Evolutionary conservation across 2,113 vertebrate genomes (phyloP).

Genomic region (Madoqua kirkii): DNA sequence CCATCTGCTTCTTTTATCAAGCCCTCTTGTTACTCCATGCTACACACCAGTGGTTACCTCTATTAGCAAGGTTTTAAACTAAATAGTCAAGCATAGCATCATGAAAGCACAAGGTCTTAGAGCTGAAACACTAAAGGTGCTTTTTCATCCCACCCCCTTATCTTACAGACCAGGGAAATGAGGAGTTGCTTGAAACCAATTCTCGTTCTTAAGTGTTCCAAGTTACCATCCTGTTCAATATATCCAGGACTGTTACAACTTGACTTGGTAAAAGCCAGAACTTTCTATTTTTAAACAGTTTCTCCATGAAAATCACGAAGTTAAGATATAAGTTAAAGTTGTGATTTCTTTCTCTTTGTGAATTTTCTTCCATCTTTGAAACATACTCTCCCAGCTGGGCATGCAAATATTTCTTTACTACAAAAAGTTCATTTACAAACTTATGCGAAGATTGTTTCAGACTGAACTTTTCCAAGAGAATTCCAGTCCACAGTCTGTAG

Average conservation of each 20-base stretch:
- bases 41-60: neutral
- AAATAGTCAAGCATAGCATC: neutral
- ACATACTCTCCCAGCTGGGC: neutral
- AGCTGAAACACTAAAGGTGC: neutral
- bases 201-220: neutral
- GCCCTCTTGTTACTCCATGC: neutral
- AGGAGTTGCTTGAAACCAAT: constrained; percentile 10
- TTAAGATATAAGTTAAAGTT: constrained; percentile 35
- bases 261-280: constrained; percentile 26
- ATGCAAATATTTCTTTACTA: constrained; percentile 24
- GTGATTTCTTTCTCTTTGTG: constrained; percentile 27
- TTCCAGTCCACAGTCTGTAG: neutral
- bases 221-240: neutral
- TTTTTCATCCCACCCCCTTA: neutral
- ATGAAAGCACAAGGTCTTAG: neutral
- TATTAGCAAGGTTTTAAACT: constrained; percentile 27
- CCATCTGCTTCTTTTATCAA: neutral
- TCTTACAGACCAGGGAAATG: neutral
- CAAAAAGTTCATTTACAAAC: neutral
- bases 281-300: constrained; percentile 48
- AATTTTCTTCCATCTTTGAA: constrained; percentile 32
- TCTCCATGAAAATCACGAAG: constrained; percentile 11
- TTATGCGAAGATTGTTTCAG: neutral
- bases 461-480: constrained; percentile 39
- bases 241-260: constrained; percentile 10